Evolutionary conservation across 2,888 invertebrate species (phyloP).

Genomic region (Meliscaeva auricollis): DNA sequence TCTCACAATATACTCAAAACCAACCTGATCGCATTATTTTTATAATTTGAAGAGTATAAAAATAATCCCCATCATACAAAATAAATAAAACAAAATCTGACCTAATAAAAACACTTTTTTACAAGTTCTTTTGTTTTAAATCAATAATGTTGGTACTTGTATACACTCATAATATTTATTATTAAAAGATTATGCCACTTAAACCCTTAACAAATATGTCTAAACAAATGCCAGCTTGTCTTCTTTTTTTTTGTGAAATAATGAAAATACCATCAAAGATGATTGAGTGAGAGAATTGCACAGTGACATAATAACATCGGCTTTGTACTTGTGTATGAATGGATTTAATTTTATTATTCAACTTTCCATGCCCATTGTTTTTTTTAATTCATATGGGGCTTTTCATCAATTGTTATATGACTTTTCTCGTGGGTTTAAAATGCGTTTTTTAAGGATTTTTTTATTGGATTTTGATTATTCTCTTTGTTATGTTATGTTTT

Average conservation of each 20-base stretch:
- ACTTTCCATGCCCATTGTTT: slow-evolving; percentile 5
- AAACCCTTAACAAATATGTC: not conserved
- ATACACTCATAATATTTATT: no score
- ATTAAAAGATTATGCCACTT: not conserved
- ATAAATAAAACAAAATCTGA: no score
- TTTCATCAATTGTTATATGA: slow-evolving; percentile 27
- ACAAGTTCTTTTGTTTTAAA: no score
- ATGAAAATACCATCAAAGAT: not conserved
- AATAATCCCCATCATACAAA: no score
- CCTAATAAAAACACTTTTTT: no score
- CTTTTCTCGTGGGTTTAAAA: slow-evolving; percentile 7
- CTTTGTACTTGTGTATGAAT: slow-evolving; percentile 8
- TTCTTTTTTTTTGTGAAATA: not conserved
- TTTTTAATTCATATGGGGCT: slow-evolving; percentile 18
- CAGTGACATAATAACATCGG: slow-evolving; percentile 17
- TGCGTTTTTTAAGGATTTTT: not conserved
- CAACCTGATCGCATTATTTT: no score
- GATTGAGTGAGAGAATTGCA: slow-evolving; percentile 2
- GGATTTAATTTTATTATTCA: slow-evolving; percentile 29
- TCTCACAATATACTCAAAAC: no score
- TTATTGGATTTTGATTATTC: slow-evolving; percentile 42
- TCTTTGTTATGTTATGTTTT: slow-evolving; percentile 16
- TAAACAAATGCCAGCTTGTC: not conserved
- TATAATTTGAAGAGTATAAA: no score
- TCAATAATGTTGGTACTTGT: not conserved